Conservation (phyloP, 2,888 invertebrate genomes). For the Drosophila buzzatii region DNA sequence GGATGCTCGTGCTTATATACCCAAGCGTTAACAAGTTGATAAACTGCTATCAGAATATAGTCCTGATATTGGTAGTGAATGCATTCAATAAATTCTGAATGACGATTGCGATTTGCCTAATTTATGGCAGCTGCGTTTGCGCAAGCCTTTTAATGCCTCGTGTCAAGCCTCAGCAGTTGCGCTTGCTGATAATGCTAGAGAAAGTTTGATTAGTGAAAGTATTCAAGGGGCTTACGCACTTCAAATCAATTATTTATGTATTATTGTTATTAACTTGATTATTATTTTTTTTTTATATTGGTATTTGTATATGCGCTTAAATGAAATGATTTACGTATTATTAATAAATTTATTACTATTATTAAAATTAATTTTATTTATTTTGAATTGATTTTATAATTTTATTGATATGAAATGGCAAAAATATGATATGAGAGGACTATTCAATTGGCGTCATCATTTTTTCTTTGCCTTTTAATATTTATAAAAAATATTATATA, state of each 20-base stretch:
- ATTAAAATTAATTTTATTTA: no score
- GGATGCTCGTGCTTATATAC: conserved; percentile 22
- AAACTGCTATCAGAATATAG: conserved; percentile 23
- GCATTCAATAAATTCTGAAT: conserved; percentile 18
- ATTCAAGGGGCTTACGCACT: neutral
- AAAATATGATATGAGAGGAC: no score
- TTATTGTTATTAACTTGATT: neutral
- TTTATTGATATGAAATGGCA: no score
- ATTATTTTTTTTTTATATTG: neutral
- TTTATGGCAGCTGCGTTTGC: conserved; percentile 12
- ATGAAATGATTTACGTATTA: no score
- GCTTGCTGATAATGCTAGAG: neutral
- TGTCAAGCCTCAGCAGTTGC: neutral
- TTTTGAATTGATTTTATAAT: no score
- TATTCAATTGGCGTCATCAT: no score
- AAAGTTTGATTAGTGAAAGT: neutral
- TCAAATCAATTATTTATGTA: neutral
- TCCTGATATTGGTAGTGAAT: neutral
- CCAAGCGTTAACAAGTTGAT: neutral
- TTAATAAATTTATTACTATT: no score
- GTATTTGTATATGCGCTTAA: neutral
- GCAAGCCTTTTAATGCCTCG: neutral
- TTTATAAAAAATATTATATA: no score
- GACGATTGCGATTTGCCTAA: conserved; percentile 18
- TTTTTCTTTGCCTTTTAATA: no score